A percentile compares a stretch with the other conserved stretches of the same genome.
phyloP scores from a whole-genome alignment of 2,888 invertebrate genomes.

The Neocrepidodera transversa region DNA sequence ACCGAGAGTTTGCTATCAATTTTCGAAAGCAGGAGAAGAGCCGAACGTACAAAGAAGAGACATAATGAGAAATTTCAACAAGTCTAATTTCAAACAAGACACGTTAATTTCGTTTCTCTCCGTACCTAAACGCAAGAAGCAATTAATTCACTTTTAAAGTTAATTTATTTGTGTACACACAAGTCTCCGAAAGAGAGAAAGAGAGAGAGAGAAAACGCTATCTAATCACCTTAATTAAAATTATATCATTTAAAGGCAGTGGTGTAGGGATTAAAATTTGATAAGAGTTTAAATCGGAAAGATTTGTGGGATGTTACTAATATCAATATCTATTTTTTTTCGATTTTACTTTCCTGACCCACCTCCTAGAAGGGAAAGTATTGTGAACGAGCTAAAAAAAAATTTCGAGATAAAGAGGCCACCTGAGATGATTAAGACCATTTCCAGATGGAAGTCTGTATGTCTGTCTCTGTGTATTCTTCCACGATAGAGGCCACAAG shows the following conservation, averaged over 20 bases:
- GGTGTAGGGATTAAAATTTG: constrained; percentile 14
- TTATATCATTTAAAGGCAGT: constrained; percentile 42
- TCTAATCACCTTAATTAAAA: constrained; percentile 63
- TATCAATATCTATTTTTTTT: too few species aligned
- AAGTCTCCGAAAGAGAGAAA: constrained; percentile 53
- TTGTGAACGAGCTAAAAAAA: too few species aligned
- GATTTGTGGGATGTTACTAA: too few species aligned
- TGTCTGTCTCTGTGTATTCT: too few species aligned
- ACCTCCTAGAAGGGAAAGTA: too few species aligned
- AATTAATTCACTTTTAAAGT: constrained; percentile 63
- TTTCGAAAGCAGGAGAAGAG: constrained; percentile 1
- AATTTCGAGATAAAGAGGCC: too few species aligned
- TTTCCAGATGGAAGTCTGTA: too few species aligned
- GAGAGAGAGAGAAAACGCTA: too few species aligned
- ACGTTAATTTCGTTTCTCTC: constrained; percentile 52
- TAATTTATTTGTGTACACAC: constrained; percentile 61
- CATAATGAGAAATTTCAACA: constrained; percentile 57
- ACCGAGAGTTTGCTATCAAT: constrained; percentile 13
- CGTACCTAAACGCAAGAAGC: constrained; percentile 60
- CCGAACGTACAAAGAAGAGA: constrained; percentile 42
- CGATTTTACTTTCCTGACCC: too few species aligned
- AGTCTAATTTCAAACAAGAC: constrained; percentile 53
- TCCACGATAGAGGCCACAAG: too few species aligned
- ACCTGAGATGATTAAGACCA: too few species aligned
- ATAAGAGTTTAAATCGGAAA: too few species aligned